phyloP scores from a whole-genome alignment of 2,888 invertebrate genomes.

The Philopedon plagiatum region DNA sequence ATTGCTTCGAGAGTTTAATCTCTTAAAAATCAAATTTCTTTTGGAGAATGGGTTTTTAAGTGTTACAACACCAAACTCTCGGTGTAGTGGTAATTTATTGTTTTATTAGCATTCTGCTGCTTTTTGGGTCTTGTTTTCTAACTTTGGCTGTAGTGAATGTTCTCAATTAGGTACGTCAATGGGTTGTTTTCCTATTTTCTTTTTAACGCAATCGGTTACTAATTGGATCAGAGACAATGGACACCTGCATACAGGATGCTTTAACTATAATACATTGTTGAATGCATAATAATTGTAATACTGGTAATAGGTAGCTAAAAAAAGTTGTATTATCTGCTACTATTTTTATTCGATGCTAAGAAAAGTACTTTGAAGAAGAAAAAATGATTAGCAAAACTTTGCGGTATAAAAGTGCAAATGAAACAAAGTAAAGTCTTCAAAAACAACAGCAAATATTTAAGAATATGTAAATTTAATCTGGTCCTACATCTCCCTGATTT shows the following conservation, averaged over 20 bases:
- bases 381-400: too few relatives aligned
- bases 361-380: too few relatives aligned
- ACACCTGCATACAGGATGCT: too few relatives aligned
- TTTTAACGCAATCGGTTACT: too few relatives aligned
- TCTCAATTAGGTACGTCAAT: not conserved
- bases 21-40: conserved; percentile 18
- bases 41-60: not conserved
- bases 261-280: too few relatives aligned
- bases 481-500: conserved; percentile 5
- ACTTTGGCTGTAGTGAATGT: not conserved
- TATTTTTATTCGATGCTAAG: too few relatives aligned
- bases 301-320: too few relatives aligned
- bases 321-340: too few relatives aligned
- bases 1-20: conserved; percentile 22
- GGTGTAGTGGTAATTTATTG: not conserved
- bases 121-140: not conserved
- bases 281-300: too few relatives aligned
- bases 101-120: not conserved
- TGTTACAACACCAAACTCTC: not conserved
- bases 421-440: not conserved
- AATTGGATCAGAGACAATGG: too few relatives aligned
- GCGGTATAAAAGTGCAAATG: not conserved
- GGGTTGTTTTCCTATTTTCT: not conserved
- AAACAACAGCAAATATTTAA: not conserved
- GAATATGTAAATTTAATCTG: conserved; percentile 5